Evolutionary conservation across 2,797 vertebrate species (phyloP), one percentile per base, ranked within the genome.

Genomic region (Acropternis orthonyx): DNA sequence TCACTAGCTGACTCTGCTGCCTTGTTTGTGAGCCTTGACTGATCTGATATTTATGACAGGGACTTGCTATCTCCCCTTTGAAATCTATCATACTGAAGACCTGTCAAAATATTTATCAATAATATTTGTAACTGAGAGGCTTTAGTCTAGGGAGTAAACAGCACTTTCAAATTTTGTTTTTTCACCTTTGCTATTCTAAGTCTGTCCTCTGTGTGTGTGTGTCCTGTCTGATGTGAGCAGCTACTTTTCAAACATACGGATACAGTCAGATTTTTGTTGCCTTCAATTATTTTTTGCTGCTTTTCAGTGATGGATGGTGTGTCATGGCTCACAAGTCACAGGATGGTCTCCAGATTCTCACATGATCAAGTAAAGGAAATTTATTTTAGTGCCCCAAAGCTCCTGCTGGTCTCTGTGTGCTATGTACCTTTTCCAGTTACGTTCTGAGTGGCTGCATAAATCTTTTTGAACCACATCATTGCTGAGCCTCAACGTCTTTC

Each of bases 291-390:
- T 80, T 85, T 66, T 77, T 78, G 16, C 26, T 73, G 37, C 4
- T 92, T 96, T 87, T 86, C 77, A 41, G 61, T 34, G 76, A 54
- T 59, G 55, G 63, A 28, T 61, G 46, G 7, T 65, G 46, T 78
- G 36, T 80, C 54, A 68, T 15, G 30, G 41, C 71, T 91, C 55
- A 43, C 39, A 69, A 93, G 90, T 96, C 91, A 95, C 51, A 93
- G 75, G 89, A 88, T 39, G 52, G 6, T 88, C 91, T 95, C 72
- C 26, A 4, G 96, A 92, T 93, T 91, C 79, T 93, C 95, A 95
- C 56, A 88, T 94, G 93, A 89, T 77, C 48, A 83, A 91, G 77
- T 41, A 62, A 85, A 88, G 75, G 69, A 92, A 94, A 94, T 91
- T 30, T 69, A 81, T 89, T 76, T 91, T 56, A 58, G 63, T 62